Base-by-base conservation (phyloP, 2,113 vertebrate genomes). In the Calidris pugnax region DNA sequence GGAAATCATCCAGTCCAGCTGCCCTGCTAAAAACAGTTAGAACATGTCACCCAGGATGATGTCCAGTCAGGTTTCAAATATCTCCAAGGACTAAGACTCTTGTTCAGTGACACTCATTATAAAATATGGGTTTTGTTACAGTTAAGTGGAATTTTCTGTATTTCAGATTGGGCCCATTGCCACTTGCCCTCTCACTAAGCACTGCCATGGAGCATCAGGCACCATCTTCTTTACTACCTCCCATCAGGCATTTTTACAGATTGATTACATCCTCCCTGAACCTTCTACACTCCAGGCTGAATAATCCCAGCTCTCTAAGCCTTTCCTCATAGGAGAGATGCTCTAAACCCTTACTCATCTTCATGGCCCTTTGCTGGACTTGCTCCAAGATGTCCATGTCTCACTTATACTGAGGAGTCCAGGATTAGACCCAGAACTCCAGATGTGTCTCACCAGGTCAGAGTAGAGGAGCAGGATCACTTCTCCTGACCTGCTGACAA, bases 71-170 rank as follows among this genome's bases (percentile, higher is more conserved):
- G 3, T 87, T 93, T 81, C 3, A 5, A 43, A 16, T 20, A 45
- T 30, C 12, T 67, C 15, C 23, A 48, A 39, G 16, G 17, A 39
- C 14, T 33, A 6, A 22, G 11, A 43, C 3, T 47, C 24, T 8
- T 67, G 6, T 33, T 47, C 59, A 19, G 62, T 9, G 6, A 27
- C 3, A 9, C 27, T 48, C 47, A 63, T 47, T 60, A 4, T 20
- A 9, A 71, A 43, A 68, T 32, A 37, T 10, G 3, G 3, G 4
- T 0, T 63, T 69, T n/a, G 2, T 55, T 59, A 48, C 3, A 1
- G 12, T n/a, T 75, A 47, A 48, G 6, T 83, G 23, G 22, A 69
- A 90, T 81, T 78, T 85, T 14, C 39, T 82, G 7, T 37, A 26
- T 69, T 85, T 47, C 7, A 43, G 35, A 32, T 23, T 26, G 5